phyloP scores from a whole-genome alignment of 1,140 invertebrate species.

The Eueides isabella region DNA sequence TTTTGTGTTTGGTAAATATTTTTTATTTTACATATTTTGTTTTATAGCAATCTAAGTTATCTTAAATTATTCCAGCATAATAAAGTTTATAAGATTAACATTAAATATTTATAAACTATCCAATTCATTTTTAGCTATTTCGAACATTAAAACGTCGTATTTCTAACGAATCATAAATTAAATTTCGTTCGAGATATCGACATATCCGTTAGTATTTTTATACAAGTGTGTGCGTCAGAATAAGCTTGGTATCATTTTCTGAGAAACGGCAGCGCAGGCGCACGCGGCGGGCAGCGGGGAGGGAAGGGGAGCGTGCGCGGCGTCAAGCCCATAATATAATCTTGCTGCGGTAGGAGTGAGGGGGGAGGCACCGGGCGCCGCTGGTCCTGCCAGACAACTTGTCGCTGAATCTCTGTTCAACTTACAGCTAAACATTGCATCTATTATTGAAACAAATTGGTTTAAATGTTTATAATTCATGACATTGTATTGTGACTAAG shows the following conservation, averaged over 20 bases:
- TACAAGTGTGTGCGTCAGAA: constrained; percentile 35
- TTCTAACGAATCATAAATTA: constrained; percentile 32
- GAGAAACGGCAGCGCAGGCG: constrained; percentile 69
- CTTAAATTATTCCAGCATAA: not conserved
- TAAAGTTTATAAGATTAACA: not conserved
- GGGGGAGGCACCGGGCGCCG: constrained; percentile 56
- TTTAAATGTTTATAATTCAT: not conserved
- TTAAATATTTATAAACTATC: too few species aligned
- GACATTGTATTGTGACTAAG: not conserved
- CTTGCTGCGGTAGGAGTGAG: constrained; percentile 69
- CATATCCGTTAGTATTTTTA: constrained; percentile 39
- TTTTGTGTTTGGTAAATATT: not conserved
- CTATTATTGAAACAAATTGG: constrained; percentile 36
- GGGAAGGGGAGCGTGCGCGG: constrained; percentile 78
- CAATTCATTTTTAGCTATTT: too few species aligned
- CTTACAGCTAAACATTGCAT: constrained; percentile 37
- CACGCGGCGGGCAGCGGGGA: constrained; percentile 36
- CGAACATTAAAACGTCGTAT: constrained; percentile 10
- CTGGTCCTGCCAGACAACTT: constrained; percentile 71
- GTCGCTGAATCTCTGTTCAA: constrained; percentile 64
- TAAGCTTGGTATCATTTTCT: constrained; percentile 66
- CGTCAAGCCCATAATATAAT: constrained; percentile 85
- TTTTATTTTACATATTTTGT: not conserved
- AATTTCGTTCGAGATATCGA: constrained; percentile 45
- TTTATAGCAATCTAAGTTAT: not conserved